These are phyloP conservation scores for Physella acuta DNA, from an alignment of 1,140 invertebrate species.

Conservation along the genomic window DNA sequence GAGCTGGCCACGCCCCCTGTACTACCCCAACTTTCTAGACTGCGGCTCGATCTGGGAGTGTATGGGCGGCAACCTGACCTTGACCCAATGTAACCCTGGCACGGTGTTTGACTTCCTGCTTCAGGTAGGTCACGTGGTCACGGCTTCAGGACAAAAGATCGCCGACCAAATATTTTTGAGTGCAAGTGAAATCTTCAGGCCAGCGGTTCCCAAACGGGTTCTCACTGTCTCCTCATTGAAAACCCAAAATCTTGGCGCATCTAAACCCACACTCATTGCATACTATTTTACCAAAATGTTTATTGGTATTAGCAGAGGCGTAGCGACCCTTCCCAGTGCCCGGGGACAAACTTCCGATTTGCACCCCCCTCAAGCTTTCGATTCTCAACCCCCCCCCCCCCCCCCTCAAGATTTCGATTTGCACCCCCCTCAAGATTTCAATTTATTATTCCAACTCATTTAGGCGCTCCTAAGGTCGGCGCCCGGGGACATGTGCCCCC, in stretches of 20 bases:
- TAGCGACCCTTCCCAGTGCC: too few species aligned
- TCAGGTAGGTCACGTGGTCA: neutral
- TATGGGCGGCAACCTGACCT: neutral
- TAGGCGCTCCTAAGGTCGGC: too few species aligned
- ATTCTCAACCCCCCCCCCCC: too few species aligned
- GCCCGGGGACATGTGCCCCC: too few species aligned
- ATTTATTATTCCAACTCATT: too few species aligned
- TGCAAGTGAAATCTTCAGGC: too few species aligned
- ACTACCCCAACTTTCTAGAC: constrained; percentile 10
- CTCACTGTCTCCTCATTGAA: neutral
- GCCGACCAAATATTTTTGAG: neutral
- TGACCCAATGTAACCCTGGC: neutral
- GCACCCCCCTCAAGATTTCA: too few species aligned
- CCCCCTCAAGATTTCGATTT: too few species aligned
- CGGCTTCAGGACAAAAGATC: neutral
- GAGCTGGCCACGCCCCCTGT: neutral
- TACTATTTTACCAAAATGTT: neutral
- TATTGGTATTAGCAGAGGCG: too few species aligned
- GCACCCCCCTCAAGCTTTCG: too few species aligned
- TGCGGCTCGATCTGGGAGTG: constrained; percentile 6
- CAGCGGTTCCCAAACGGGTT: neutral
- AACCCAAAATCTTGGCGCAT: neutral
- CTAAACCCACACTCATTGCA: neutral
- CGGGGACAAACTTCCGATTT: too few species aligned
- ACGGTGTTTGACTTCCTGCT: constrained; percentile 6